Percentiles rank a stretch among this genome's conserved stretches.
Evolutionary conservation across 1,140 invertebrate species (phyloP).

Genomic region (Heliothis subflexa): DNA sequence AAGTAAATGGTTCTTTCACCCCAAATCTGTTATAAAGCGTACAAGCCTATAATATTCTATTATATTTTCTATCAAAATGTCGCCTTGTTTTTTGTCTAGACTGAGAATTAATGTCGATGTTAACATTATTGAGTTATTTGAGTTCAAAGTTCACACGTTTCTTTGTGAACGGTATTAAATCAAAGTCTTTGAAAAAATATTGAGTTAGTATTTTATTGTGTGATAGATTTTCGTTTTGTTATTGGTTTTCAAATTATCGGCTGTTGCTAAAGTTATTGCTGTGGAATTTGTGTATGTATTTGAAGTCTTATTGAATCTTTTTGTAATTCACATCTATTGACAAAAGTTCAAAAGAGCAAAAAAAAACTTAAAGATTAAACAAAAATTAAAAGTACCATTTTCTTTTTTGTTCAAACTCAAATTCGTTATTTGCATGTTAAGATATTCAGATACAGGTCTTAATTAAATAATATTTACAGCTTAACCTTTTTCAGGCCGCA

Average conservation of each 20-base stretch:
- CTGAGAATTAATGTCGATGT: constrained; percentile 1
- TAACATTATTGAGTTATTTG: neutral
- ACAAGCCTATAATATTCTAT: neutral
- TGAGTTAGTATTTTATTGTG: neutral
- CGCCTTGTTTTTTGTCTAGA: constrained; percentile 34
- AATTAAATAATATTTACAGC: too few relatives aligned
- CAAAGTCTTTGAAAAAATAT: neutral
- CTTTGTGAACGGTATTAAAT: neutral
- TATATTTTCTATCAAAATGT: constrained; percentile 31
- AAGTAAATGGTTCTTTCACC: neutral
- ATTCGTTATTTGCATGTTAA: too few relatives aligned
- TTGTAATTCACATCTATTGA: too few relatives aligned
- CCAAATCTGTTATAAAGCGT: neutral
- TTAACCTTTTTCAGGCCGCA: too few relatives aligned
- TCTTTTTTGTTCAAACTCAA: too few relatives aligned
- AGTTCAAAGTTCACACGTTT: neutral
- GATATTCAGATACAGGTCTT: too few relatives aligned
- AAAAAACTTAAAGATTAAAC: too few relatives aligned
- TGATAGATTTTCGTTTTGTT: neutral
- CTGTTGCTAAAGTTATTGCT: too few relatives aligned
- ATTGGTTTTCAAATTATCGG: neutral
- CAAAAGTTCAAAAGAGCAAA: too few relatives aligned
- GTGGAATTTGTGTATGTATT: too few relatives aligned
- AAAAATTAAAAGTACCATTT: too few relatives aligned
- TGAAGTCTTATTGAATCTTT: too few relatives aligned